Base-by-base conservation (phyloP, 1,140 invertebrate species). In the Bombus ignitus region DNA sequence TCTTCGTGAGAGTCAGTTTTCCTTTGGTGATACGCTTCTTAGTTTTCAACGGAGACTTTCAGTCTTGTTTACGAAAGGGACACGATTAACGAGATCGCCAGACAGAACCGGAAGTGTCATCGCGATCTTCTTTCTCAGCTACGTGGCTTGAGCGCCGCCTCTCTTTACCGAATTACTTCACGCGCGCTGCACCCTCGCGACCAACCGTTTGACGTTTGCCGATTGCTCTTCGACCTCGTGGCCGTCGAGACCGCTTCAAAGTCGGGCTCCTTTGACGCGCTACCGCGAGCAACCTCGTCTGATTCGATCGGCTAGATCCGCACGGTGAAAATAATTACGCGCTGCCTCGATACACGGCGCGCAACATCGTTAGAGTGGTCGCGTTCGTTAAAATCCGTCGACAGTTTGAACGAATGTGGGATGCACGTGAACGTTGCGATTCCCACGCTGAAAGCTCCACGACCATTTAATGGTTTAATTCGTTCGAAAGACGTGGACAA, bases 311-410 rank as follows among this genome's bases (percentile, higher is more conserved):
- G 32, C 44, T 53, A 47, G n/a, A 65, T 72, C 22, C 53, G 37
- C 74, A 62, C 62, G 32, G 5, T 15, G 47, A 62, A 42, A 71
- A 70, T 72, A 84, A 84, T 84, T 72, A 42, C 66, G 25, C 18
- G 22, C 13, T n/a, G 65, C 35, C 47, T 77, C 75, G 73, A 37
- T 75, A 57, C 35, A 35, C 73, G 73, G 39, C 47, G n/a, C n/a
- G 59, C 13, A 39, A 39, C 62, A 83, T 75, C 62, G 35, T 83
- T 53, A 32, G 44, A 39, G 28, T 53, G 47, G 47, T 53, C 47
- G 47, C 62, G 35, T 37, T 76, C 73, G 72, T 83, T 83, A 57
- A 75, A 75, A 53, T n/a, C 28, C 47, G 28, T 2, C 47, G 47
- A 53, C 5, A 53, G 18, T 0, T 53, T 53, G 18, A 22, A 53